A percentile compares a stretch with the other conserved stretches of the same genome.
phyloP scores from a whole-genome alignment of 2,888 invertebrate genomes.

The Gortyna flavago region DNA sequence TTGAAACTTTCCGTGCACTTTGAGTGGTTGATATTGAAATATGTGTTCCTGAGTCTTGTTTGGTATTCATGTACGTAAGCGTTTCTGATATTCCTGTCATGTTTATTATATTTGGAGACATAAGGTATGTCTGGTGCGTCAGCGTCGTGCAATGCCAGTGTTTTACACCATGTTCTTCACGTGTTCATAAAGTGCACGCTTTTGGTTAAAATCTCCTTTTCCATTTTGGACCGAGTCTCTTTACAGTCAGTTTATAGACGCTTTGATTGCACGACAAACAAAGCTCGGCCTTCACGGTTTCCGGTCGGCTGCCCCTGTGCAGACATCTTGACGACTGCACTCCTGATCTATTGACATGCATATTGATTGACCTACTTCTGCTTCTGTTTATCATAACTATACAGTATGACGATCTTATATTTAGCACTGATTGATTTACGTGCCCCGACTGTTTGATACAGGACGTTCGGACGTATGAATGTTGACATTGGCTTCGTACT shows the following conservation, averaged over 20 bases:
- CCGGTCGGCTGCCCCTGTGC: constrained; percentile 65
- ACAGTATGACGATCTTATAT: constrained; percentile 11
- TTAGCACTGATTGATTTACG: constrained; percentile 41
- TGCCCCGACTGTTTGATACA: constrained; percentile 33
- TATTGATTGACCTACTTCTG: constrained; percentile 67
- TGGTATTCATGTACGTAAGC: constrained; percentile 39
- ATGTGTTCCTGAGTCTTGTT: constrained; percentile 28
- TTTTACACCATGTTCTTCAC: neutral
- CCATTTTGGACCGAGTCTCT: constrained; percentile 27
- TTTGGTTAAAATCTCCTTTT: constrained; percentile 12
- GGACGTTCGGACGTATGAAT: constrained; percentile 61
- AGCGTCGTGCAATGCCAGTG: neutral
- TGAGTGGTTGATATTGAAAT: constrained; percentile 42
- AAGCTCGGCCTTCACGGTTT: constrained; percentile 58
- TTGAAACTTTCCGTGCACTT: constrained; percentile 9
- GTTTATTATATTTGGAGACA: constrained; percentile 27
- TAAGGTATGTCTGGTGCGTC: constrained; percentile 3
- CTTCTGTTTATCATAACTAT: constrained; percentile 23
- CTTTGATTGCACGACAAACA: constrained; percentile 31
- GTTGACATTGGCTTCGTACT: constrained; percentile 70
- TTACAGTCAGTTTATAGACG: constrained; percentile 12
- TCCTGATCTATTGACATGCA: constrained; percentile 67
- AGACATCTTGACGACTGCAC: constrained; percentile 54
- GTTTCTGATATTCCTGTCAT: constrained; percentile 15
- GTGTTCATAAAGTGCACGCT: neutral